Evolutionary conservation across 2,113 vertebrate species (phyloP).

Genomic region (Ictalurus furcatus): DNA sequence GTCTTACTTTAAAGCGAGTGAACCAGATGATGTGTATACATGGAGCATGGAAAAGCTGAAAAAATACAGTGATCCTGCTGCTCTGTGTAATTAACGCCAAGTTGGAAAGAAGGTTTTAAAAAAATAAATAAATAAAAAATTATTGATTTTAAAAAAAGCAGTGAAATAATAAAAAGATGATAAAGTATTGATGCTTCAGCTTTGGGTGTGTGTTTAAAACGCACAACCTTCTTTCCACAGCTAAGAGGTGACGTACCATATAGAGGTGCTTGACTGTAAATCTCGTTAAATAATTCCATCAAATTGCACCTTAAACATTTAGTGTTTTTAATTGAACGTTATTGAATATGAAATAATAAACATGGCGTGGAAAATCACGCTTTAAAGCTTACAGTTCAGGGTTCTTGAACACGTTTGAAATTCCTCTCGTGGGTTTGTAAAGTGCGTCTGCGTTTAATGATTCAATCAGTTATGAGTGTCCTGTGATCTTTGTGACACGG

Average conservation of each 20-base stretch:
- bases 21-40: neutral
- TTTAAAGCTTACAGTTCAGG: neutral
- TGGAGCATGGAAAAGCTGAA: too few species aligned
- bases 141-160: too few species aligned
- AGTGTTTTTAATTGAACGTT: neutral
- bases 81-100: too few species aligned
- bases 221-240: too few species aligned
- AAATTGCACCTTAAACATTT: neutral
- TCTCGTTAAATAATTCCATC: neutral
- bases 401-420: neutral
- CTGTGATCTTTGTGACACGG: neutral
- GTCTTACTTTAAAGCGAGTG: too few species aligned
- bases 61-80: too few species aligned
- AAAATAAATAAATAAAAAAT: too few species aligned
- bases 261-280: neutral
- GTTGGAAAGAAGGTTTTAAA: too few species aligned
- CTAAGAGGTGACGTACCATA: too few species aligned
- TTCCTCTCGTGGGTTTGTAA: neutral
- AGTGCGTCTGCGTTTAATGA: neutral
- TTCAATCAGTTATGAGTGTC: neutral
- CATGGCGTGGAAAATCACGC: too few species aligned
- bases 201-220: neutral
- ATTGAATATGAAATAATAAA: neutral
- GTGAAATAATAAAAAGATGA: too few species aligned
- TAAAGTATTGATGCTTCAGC: neutral